A percentile compares a stretch with the other conserved stretches of the same genome.
Conservation (phyloP, 2,888 invertebrate genomes). For the Desoria tigrina region DNA sequence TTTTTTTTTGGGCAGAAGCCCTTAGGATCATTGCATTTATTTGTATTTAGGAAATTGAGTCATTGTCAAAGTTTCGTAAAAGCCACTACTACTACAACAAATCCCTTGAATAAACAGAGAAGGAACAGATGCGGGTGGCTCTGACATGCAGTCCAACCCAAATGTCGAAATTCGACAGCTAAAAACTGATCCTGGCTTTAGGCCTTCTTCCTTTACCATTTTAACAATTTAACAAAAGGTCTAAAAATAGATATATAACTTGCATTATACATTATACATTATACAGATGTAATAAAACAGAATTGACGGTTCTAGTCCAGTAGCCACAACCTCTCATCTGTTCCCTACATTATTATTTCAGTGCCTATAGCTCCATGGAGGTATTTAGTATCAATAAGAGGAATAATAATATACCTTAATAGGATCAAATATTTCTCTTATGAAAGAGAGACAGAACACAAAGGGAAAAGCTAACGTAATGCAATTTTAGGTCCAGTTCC, state of each 20-base stretch:
- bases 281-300: too few relatives aligned
- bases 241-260: too few relatives aligned
- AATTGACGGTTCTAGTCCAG: too few relatives aligned
- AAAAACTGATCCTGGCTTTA: background rate
- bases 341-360: too few relatives aligned
- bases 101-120: slow-evolving; percentile 2
- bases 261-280: too few relatives aligned
- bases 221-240: background rate
- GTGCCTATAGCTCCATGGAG: background rate
- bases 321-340: too few relatives aligned
- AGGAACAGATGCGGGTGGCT: slow-evolving; percentile 6
- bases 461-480: too few relatives aligned
- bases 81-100: background rate
- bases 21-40: too few relatives aligned
- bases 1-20: too few relatives aligned
- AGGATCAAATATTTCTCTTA: slow-evolving; percentile 19
- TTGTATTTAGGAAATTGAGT: too few relatives aligned
- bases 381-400: slow-evolving; percentile 9
- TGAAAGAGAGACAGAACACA: background rate
- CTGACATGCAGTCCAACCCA: background rate
- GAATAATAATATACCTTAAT: background rate
- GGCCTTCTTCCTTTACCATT: background rate
- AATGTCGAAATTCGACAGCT: background rate
- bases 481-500: too few relatives aligned
- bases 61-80: too few relatives aligned